Percentiles rank a stretch among this genome's conserved stretches.
Conservation (phyloP, 2,888 invertebrate genomes). For the Orthosia incerta region DNA sequence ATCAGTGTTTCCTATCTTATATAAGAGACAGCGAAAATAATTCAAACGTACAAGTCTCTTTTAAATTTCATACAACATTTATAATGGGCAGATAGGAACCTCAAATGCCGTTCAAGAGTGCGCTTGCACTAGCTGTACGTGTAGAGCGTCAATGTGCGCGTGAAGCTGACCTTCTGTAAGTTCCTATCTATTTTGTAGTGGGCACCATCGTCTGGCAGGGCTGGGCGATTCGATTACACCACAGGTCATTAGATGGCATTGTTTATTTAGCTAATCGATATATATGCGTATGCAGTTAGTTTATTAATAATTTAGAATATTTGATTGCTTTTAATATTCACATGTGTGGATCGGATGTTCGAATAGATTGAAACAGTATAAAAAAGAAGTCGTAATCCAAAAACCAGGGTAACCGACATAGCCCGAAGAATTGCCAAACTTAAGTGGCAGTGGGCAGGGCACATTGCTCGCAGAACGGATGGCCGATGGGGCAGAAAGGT, state of each 20-base stretch:
- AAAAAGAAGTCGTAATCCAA: not conserved
- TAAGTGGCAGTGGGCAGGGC: no score
- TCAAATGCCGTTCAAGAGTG: not conserved
- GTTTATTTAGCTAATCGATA: conserved; percentile 61
- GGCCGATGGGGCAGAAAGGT: no score
- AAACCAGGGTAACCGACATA: no score
- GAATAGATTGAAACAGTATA: not conserved
- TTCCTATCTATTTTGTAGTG: not conserved
- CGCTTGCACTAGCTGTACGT: not conserved
- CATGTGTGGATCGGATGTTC: not conserved
- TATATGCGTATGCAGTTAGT: conserved; percentile 15
- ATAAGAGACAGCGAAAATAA: no score
- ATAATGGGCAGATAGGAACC: no score
- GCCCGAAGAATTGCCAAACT: no score
- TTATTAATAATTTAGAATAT: conserved; percentile 1
- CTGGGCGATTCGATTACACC: conserved; percentile 42
- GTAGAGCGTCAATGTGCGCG: not conserved
- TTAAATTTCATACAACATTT: no score
- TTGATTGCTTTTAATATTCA: not conserved
- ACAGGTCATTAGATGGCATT: conserved; percentile 60
- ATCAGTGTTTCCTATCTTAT: no score
- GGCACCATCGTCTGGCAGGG: conserved; percentile 39
- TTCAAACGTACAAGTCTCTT: no score
- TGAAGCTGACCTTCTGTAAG: conserved; percentile 3
- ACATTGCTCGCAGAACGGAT: no score